These are phyloP conservation scores for Xenops minutus DNA, from an alignment of 2,797 vertebrate genomes.

Conservation along the genomic window DNA sequence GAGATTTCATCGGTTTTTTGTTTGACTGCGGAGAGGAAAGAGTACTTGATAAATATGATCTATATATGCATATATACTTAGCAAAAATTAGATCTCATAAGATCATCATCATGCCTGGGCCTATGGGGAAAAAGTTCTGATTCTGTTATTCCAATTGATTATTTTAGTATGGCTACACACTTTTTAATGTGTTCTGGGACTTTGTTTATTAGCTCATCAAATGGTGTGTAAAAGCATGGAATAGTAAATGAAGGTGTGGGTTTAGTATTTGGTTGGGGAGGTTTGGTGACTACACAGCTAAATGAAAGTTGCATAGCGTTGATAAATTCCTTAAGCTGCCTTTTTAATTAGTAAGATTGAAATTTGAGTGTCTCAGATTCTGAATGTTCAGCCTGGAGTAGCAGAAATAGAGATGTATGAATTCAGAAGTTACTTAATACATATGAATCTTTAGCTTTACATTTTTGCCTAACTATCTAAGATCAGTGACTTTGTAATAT, in stretches of 20 bases:
- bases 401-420: background rate
- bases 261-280: background rate
- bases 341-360: background rate
- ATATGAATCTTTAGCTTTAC: background rate
- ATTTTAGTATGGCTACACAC: background rate
- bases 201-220: background rate
- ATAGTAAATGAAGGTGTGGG: background rate
- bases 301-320: background rate
- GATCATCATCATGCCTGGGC: background rate
- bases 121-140: background rate
- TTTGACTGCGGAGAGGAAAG: background rate
- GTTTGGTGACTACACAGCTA: background rate
- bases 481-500: background rate
- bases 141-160: background rate
- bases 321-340: background rate
- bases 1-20: background rate
- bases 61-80: background rate
- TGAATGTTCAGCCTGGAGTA: background rate
- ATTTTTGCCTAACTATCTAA: background rate
- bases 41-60: background rate
- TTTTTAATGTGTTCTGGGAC: background rate
- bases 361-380: background rate
- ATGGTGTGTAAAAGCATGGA: background rate
- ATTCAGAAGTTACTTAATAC: background rate
- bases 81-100: background rate